Conservation (phyloP, 2,888 invertebrate genomes). For the Lepidochrysops patricia region DNA sequence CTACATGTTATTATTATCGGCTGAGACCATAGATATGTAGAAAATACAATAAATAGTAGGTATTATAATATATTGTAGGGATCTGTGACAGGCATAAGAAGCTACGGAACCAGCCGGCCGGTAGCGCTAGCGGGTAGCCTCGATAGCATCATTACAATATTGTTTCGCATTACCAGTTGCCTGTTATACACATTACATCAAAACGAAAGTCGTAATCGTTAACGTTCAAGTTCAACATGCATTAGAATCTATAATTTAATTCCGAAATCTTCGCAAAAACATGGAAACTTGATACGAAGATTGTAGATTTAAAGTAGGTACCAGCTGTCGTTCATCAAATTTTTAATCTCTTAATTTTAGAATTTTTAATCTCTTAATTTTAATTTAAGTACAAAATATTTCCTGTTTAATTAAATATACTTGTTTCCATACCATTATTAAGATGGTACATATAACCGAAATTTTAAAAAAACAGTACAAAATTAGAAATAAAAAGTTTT, state of each 20-base stretch:
- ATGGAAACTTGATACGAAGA: too few relatives aligned
- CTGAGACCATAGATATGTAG: too few relatives aligned
- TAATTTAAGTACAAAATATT: neutral
- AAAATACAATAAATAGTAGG: too few relatives aligned
- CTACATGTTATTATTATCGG: too few relatives aligned
- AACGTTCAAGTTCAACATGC: neutral
- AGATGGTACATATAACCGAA: neutral
- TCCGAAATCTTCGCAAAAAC: too few relatives aligned
- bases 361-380: neutral
- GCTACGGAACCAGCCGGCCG: neutral
- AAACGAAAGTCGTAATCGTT: slow-evolving; percentile 17
- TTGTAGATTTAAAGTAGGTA: too few relatives aligned
- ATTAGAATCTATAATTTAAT: neutral
- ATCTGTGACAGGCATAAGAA: too few relatives aligned
- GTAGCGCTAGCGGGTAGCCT: slow-evolving; percentile 32
- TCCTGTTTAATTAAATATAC: neutral
- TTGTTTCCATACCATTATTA: neutral
- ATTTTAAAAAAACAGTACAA: too few relatives aligned
- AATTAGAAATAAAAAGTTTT: too few relatives aligned
- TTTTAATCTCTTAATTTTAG: too few relatives aligned
- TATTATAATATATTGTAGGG: too few relatives aligned
- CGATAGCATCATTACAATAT: slow-evolving; percentile 28
- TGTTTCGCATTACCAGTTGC: slow-evolving; percentile 38
- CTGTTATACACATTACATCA: slow-evolving; percentile 30
- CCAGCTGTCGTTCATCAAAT: too few relatives aligned